Percentiles rank a stretch among this genome's conserved stretches.
Evolutionary conservation across 1,140 invertebrate species (phyloP).

Genomic region (Temnothorax nylanderi): DNA sequence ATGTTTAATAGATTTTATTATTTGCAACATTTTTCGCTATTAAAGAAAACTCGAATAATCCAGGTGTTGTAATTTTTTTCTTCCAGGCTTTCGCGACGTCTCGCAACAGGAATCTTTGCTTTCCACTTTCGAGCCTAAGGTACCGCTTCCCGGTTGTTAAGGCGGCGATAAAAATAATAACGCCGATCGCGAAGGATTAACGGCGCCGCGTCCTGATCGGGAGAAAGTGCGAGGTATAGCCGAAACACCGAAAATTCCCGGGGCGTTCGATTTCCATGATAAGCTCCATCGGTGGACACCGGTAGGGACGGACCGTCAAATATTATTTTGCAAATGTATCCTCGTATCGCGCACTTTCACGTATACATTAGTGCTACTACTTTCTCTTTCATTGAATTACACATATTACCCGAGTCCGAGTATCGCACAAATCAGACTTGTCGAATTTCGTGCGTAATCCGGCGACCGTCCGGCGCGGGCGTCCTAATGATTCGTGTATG

Average conservation of each 20-base stretch:
- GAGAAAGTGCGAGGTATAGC: constrained; percentile 40
- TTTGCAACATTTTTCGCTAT: background rate
- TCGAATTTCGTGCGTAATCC: constrained; percentile 21
- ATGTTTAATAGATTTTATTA: background rate
- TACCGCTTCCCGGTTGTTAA: constrained; percentile 31
- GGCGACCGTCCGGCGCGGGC: background rate
- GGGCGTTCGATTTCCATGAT: constrained; percentile 50
- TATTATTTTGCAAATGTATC: constrained; percentile 49
- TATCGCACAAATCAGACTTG: constrained; percentile 47
- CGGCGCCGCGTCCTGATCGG: background rate
- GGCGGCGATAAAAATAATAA: constrained; percentile 53
- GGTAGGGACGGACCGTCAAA: constrained; percentile 11
- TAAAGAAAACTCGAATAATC: too few species aligned
- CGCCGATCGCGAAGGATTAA: constrained; percentile 44
- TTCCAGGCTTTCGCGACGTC: background rate
- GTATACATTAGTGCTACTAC: constrained; percentile 52
- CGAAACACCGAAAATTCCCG: constrained; percentile 47
- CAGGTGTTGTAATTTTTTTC: background rate
- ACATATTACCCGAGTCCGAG: constrained; percentile 36
- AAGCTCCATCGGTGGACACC: constrained; percentile 7
- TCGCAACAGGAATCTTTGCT: constrained; percentile 5
- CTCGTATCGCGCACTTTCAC: constrained; percentile 18
- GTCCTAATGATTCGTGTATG: constrained; percentile 29
- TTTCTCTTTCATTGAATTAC: constrained; percentile 57
- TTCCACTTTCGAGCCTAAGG: constrained; percentile 8